Base-by-base conservation (phyloP, 2,797 vertebrate species). In the Phrynocephalus guinanensis region DNA sequence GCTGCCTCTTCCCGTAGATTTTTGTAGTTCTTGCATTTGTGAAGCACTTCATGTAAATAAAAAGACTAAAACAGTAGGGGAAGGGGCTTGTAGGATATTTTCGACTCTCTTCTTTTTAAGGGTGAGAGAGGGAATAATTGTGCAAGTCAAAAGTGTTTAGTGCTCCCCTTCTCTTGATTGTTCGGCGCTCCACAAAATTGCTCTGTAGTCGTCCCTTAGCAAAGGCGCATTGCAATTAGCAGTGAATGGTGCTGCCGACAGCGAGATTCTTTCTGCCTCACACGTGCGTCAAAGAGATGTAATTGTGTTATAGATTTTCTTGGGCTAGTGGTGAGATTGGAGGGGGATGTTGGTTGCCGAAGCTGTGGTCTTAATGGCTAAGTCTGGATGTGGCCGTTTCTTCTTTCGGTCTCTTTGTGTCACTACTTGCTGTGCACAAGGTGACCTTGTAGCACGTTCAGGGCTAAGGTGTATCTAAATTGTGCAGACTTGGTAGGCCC, bases 211-310 rank as follows among this genome's bases (percentile, higher is more conserved):
- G 88, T 79, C 68, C 88, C 81, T 75, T 80, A 80, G 88, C 28
- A 28, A 90, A 87, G 82, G 82, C 66, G 2, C 86, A 84, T 80
- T 80, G 82, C 85, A 90, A 90, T 90, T 90, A 90, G 78, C 82
- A 63, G 33, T 77, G 89, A 80, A 60, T 76, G 71, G 60, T 44
- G 85, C 89, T 76, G 77, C 82, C 33, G 16, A 60, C 10, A 33
- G 85, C 6, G 48, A 84, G 77, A 81, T 84, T 84, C 82, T 84
- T 87, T 90, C 84, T 70, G 72, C 82, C 72, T 84, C 71, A 70
- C 82, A 44, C 71, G 18, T 79, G 33, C 63, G 24, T 80, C 82
- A 84, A 80, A 84, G 70, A 85, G 68, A 87, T 86, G 85, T 84
- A 87, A 84, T 84, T 84, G 82, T 68, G 73, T 87, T 87, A 87